phyloP scores from a whole-genome alignment of 2,113 vertebrate genomes.

The Gallinago paraguaiae region DNA sequence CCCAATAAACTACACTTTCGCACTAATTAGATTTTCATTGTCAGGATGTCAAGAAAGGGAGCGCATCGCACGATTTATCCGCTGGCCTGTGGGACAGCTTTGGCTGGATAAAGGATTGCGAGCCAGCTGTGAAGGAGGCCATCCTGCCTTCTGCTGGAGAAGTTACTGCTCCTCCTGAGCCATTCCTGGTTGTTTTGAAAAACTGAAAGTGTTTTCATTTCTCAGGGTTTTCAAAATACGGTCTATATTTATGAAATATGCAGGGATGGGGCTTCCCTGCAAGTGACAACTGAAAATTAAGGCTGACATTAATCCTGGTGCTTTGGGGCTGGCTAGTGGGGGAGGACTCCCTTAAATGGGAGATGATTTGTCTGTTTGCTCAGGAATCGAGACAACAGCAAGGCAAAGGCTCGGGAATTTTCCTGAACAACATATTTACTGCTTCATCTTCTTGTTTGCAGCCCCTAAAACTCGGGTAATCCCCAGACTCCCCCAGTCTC shows the following conservation, averaged over 20 bases:
- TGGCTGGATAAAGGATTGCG: background rate
- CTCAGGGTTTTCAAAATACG: slow-evolving; percentile 6
- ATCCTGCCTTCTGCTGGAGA: slow-evolving; percentile 14
- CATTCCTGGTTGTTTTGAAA: background rate
- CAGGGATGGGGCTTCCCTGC: background rate
- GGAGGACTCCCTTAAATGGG: background rate
- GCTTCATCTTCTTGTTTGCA: background rate
- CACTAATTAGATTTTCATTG: slow-evolving; percentile 7
- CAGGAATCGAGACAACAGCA: background rate
- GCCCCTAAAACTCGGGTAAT: background rate
- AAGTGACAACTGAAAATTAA: slow-evolving; percentile 24
- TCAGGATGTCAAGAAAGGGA: background rate
- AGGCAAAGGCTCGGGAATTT: background rate
- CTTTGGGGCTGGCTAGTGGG: background rate
- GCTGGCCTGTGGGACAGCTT: background rate
- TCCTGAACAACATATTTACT: background rate
- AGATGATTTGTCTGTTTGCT: background rate
- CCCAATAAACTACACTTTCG: background rate
- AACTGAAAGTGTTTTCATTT: background rate
- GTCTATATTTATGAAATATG: slow-evolving; percentile 13
- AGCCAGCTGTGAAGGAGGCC: slow-evolving; percentile 26
- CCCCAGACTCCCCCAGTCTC: background rate
- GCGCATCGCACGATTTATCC: background rate
- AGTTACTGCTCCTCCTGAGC: slow-evolving; percentile 21
- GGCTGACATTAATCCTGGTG: slow-evolving; percentile 7